These are phyloP conservation scores for Andricus curvator DNA, from an alignment of 2,888 invertebrate genomes.

Conservation along the genomic window DNA sequence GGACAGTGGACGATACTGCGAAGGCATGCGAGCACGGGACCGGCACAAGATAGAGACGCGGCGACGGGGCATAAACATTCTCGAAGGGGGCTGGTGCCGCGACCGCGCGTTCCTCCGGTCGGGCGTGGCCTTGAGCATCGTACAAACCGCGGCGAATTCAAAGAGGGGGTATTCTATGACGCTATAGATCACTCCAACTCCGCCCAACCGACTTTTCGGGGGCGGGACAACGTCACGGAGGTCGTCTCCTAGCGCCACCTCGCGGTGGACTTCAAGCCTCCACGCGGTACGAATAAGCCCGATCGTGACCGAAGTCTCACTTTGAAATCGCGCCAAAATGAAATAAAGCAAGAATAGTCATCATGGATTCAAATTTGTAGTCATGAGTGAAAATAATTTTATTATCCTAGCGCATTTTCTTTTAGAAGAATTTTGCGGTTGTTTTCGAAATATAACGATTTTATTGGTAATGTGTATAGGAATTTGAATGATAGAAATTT, in stretches of 20 bases:
- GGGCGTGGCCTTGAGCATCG: conserved; percentile 72
- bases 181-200: conserved; percentile 77
- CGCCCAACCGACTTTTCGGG: conserved; percentile 62
- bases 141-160: conserved; percentile 56
- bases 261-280: conserved; percentile 52
- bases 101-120: conserved; percentile 71
- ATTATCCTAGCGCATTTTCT: no score
- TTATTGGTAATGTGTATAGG: no score
- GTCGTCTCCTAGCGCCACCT: conserved; percentile 67
- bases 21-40: conserved; percentile 47
- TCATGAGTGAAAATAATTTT: no score
- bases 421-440: no score
- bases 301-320: conserved; percentile 11
- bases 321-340: conserved; percentile 46
- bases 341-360: not conserved
- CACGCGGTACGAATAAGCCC: conserved; percentile 41
- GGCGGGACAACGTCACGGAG: conserved; percentile 59
- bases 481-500: no score
- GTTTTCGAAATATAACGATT: no score
- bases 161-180: conserved; percentile 76
- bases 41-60: conserved; percentile 73
- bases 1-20: conserved; percentile 53
- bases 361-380: no score
- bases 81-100: conserved; percentile 62
- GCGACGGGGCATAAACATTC: conserved; percentile 74